These are phyloP conservation scores for Mustela nigripes DNA, from an alignment of 2,113 vertebrate species.

Conservation along the genomic window DNA sequence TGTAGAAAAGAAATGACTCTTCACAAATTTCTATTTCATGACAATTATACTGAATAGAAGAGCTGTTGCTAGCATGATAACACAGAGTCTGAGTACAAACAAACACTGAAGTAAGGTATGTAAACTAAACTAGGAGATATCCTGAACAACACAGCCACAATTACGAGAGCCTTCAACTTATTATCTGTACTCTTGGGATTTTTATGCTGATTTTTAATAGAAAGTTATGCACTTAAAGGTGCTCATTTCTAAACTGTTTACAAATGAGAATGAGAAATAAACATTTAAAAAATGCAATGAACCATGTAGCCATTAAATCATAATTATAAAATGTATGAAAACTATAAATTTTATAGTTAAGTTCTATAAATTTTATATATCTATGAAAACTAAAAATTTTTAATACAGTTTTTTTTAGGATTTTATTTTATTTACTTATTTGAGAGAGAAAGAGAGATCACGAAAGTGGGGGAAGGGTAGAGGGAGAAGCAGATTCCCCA, in stretches of 20 bases:
- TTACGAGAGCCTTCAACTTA: neutral
- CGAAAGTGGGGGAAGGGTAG: neutral
- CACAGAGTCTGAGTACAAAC: neutral
- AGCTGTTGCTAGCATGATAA: neutral
- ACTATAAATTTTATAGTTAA: no score
- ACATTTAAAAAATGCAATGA: neutral
- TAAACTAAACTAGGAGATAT: neutral
- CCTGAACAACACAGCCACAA: neutral
- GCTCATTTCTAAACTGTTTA: neutral
- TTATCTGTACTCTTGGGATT: neutral
- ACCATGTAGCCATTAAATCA: neutral
- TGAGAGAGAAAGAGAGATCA: neutral
- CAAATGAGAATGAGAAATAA: conserved; percentile 25
- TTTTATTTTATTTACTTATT: neutral
- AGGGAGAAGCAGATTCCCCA: neutral
- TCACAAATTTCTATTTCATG: neutral
- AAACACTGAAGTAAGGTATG: neutral
- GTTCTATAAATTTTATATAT: no score
- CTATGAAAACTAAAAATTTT: neutral
- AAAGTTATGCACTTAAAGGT: neutral
- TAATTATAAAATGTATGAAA: neutral
- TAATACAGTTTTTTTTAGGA: neutral
- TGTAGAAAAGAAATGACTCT: neutral
- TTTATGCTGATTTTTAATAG: neutral
- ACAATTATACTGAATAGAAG: conserved; percentile 26